Evolutionary conservation across 1,140 invertebrate genomes (phyloP).

Genomic region (Magallana ariakensis): DNA sequence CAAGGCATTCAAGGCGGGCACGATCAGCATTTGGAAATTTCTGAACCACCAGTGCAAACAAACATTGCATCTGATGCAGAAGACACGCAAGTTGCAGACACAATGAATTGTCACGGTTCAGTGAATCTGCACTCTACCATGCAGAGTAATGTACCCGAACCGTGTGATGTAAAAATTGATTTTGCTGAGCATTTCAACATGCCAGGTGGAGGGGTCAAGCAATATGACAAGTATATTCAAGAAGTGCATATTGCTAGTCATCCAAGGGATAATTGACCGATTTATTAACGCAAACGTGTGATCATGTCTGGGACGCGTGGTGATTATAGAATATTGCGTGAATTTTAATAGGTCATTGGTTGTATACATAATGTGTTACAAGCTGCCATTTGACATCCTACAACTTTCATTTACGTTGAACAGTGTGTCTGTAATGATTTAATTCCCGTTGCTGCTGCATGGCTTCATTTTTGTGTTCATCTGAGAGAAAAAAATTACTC

Average conservation of each 20-base stretch:
- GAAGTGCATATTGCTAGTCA: slow-evolving; percentile 82
- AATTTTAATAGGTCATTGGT: no score
- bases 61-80: not conserved
- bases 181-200: slow-evolving; percentile 84
- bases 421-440: no score
- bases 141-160: slow-evolving; percentile 87
- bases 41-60: no score
- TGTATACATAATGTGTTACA: no score
- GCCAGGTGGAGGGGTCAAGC: slow-evolving; percentile 83
- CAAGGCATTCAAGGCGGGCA: slow-evolving; percentile 59
- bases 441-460: no score
- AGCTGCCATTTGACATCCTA: no score
- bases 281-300: not conserved
- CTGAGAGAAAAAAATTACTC: no score
- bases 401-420: no score
- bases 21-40: slow-evolving; percentile 33
- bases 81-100: slow-evolving; percentile 42
- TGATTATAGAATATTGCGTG: no score
- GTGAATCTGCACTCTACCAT: slow-evolving; percentile 86
- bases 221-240: slow-evolving; percentile 85
- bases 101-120: slow-evolving; percentile 44
- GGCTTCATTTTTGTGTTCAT: no score
- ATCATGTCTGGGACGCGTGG: not conserved
- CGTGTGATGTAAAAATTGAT: slow-evolving; percentile 79
- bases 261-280: slow-evolving; percentile 35